These are phyloP conservation scores for Dermatemys mawii DNA, from an alignment of 2,113 vertebrate species.

Conservation along the genomic window DNA sequence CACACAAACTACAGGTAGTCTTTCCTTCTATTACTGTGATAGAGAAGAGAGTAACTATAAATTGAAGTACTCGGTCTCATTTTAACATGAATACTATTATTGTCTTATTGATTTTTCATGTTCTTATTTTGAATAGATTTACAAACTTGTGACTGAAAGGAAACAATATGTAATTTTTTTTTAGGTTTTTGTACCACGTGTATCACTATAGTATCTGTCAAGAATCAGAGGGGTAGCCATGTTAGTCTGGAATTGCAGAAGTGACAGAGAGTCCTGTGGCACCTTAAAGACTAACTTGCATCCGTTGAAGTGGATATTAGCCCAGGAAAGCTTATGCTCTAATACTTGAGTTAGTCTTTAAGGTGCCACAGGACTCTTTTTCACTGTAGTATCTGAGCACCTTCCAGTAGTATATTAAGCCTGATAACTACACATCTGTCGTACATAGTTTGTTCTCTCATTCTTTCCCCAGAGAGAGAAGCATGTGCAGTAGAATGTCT, in stretches of 20 bases:
- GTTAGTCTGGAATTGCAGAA: no score
- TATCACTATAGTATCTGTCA: not conserved
- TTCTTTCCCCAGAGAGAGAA: no score
- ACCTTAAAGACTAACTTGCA: no score
- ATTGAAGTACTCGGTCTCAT: not conserved
- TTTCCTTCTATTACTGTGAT: not conserved
- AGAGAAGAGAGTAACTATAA: no score
- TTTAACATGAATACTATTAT: not conserved
- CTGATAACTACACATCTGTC: not conserved
- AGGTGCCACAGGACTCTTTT: no score
- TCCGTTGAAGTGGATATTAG: no score
- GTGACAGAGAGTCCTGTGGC: no score
- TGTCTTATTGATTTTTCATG: not conserved
- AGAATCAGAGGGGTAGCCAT: no score
- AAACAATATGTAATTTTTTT: not conserved
- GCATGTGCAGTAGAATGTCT: not conserved
- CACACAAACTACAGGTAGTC: not conserved
- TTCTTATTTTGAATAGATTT: not conserved
- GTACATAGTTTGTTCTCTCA: no score
- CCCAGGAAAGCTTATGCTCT: no score
- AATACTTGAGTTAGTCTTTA: no score
- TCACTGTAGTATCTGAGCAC: not conserved
- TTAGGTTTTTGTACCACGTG: not conserved
- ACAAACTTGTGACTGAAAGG: not conserved
- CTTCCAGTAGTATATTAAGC: not conserved